phyloP scores from a whole-genome alignment of 2,888 invertebrate genomes.

The Bruchidius siliquastri region DNA sequence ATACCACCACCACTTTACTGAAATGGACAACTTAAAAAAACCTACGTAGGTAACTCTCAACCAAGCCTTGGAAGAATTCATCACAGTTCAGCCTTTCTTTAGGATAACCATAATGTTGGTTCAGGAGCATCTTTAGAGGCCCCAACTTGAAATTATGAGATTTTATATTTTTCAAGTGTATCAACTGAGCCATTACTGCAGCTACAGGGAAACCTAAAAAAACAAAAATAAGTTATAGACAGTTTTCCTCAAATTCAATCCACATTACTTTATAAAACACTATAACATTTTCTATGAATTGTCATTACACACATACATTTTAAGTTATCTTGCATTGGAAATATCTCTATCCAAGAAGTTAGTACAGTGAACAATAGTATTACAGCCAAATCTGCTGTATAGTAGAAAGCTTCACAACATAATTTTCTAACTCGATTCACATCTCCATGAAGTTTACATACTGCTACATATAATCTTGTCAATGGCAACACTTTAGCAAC shows the following conservation, averaged over 20 bases:
- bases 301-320: conserved; percentile 17
- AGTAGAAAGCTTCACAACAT: conserved; percentile 48
- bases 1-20: too few relatives aligned
- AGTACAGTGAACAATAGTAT: conserved; percentile 43
- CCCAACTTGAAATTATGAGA: conserved; percentile 35
- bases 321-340: conserved; percentile 41
- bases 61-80: conserved; percentile 36
- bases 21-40: too few relatives aligned
- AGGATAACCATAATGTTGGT: conserved; percentile 44
- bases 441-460: conserved; percentile 38
- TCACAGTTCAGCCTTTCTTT: conserved; percentile 30
- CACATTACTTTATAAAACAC: too few relatives aligned
- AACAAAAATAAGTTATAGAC: conserved; percentile 17
- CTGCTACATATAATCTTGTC: conserved; percentile 34
- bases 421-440: conserved; percentile 45
- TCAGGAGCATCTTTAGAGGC: conserved; percentile 39
- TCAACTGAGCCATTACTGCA: conserved; percentile 43
- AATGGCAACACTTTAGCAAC: conserved; percentile 16
- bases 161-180: conserved; percentile 33
- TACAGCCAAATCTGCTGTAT: conserved; percentile 40
- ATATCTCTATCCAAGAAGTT: conserved; percentile 48
- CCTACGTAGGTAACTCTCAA: conserved; percentile 42
- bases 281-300: too few relatives aligned
- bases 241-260: too few relatives aligned
- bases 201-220: conserved; percentile 42